Conservation (phyloP, 2,888 invertebrate species). For the Lysandra coridon region DNA sequence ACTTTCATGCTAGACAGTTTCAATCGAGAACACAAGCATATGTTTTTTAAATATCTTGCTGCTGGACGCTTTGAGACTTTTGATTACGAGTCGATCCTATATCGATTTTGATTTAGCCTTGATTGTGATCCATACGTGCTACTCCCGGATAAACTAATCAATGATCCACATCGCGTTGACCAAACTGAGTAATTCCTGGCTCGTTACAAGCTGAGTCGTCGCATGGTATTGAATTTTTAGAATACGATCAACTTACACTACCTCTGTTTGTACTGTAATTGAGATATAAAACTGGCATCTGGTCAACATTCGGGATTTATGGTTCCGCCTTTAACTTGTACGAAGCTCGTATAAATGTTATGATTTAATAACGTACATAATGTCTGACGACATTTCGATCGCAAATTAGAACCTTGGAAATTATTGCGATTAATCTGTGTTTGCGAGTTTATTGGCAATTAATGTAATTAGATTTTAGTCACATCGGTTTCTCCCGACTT, state of each 20-base stretch:
- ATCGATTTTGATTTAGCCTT: too few relatives aligned
- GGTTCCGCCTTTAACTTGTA: conserved; percentile 25
- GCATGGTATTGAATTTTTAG: neutral
- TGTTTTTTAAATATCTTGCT: neutral
- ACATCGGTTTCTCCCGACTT: neutral
- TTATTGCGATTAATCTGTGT: neutral
- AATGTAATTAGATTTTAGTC: neutral
- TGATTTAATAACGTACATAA: conserved; percentile 17
- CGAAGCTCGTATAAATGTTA: conserved; percentile 16
- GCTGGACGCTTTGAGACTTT: neutral
- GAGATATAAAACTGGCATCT: conserved; percentile 20
- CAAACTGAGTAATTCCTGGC: neutral
- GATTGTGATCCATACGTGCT: neutral
- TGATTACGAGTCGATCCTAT: too few relatives aligned
- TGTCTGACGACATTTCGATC: neutral
- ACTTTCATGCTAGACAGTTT: neutral
- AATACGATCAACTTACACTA: neutral
- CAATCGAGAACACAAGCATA: neutral
- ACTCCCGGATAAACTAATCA: neutral
- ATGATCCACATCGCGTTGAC: neutral
- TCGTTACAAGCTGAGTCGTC: neutral
- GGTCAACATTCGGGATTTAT: conserved; percentile 21
- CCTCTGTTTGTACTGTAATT: neutral
- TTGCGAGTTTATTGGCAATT: neutral
- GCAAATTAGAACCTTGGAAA: conserved; percentile 7